A percentile compares a stretch with the other conserved stretches of the same genome.
These are phyloP conservation scores for Alviniconcha strummeri DNA, from an alignment of 2,888 invertebrate species.

Conservation along the genomic window DNA sequence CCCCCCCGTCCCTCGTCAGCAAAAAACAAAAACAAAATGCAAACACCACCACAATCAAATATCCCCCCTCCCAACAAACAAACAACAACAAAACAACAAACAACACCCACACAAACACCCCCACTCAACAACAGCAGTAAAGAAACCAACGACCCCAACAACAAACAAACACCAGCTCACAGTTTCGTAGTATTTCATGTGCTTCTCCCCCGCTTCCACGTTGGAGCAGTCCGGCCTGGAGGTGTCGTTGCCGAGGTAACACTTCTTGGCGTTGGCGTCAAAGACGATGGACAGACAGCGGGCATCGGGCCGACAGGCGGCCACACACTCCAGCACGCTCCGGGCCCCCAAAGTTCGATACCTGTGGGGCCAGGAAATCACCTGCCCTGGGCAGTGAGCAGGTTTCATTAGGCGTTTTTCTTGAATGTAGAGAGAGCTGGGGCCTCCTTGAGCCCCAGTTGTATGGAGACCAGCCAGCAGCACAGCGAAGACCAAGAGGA, in stretches of 20 bases:
- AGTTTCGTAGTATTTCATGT: neutral
- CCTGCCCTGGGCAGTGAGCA: neutral
- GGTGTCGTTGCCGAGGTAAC: neutral
- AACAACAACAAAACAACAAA: too few relatives aligned
- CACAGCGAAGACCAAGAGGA: too few relatives aligned
- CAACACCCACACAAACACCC: too few relatives aligned
- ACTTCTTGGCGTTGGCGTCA: neutral
- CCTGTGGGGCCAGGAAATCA: neutral
- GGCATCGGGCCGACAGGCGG: neutral
- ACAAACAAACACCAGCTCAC: neutral
- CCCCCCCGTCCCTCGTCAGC: too few relatives aligned
- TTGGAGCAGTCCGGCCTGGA: constrained; percentile 19
- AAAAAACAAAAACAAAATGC: too few relatives aligned
- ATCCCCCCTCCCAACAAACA: too few relatives aligned
- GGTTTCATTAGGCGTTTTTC: neutral
- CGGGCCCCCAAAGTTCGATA: neutral
- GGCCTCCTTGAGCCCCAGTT: too few relatives aligned
- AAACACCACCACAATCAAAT: too few relatives aligned
- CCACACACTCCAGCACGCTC: constrained; percentile 21
- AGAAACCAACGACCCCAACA: too few relatives aligned
- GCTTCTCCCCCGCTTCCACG: neutral
- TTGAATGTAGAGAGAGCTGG: too few relatives aligned
- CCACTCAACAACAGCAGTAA: too few relatives aligned
- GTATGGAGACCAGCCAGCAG: too few relatives aligned
- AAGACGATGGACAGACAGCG: constrained; percentile 8